Conservation (phyloP, 2,797 vertebrate genomes). For the Danionella dracula region DNA sequence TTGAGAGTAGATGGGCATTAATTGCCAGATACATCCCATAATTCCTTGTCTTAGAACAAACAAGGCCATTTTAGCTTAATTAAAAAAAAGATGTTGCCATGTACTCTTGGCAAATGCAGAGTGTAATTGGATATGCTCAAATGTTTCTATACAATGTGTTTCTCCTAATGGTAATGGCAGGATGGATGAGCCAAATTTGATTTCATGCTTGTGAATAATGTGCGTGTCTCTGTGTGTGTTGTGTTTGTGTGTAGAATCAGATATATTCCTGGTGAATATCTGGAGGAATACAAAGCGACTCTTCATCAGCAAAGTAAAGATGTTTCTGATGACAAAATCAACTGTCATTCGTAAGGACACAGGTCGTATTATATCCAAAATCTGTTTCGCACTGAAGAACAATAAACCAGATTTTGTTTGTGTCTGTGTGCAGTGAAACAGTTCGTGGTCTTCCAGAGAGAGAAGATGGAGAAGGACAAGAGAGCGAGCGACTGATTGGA, state of each 20-base stretch:
- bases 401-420: constrained; percentile 25
- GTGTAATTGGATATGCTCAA: too few species aligned
- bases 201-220: not conserved
- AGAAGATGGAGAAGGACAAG: constrained; percentile 97
- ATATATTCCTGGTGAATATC: constrained; percentile 87
- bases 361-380: not conserved
- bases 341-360: not conserved
- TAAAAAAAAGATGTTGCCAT: too few species aligned
- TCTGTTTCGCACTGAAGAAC: not conserved
- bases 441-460: constrained; percentile 88
- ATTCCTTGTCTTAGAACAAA: too few species aligned
- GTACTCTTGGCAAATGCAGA: too few species aligned
- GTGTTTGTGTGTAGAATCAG: constrained; percentile 73
- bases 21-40: too few species aligned
- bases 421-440: constrained; percentile 57
- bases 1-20: too few species aligned
- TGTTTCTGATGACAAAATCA: constrained; percentile 39
- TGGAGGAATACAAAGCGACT: constrained; percentile 83
- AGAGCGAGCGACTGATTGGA: constrained; percentile 82
- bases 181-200: constrained; percentile 28
- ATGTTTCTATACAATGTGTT: not conserved
- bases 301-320: constrained; percentile 63
- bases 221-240: not conserved
- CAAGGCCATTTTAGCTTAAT: too few species aligned
- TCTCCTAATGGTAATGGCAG: constrained; percentile 33